Evolutionary conservation across 2,888 invertebrate genomes (phyloP).

Genomic region (Toxonevra muliebris): DNA sequence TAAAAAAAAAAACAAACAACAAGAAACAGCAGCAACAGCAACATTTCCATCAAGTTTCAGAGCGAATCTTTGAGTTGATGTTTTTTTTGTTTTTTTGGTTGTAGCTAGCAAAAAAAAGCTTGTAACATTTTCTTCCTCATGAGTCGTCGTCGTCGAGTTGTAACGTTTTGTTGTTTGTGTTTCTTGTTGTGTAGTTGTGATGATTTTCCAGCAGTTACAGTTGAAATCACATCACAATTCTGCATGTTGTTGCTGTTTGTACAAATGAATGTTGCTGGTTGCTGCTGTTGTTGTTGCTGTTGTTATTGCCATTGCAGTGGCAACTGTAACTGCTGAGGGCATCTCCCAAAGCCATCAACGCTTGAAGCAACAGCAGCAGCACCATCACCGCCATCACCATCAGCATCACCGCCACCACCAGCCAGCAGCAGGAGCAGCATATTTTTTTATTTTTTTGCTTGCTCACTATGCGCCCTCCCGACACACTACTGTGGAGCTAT

Average conservation of each 20-base stretch:
- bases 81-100: background rate
- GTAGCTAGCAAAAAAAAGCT: background rate
- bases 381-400: too few species aligned
- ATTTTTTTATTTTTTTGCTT: constrained; percentile 12
- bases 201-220: constrained; percentile 10
- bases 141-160: background rate
- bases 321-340: constrained; percentile 7
- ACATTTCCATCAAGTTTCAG: constrained; percentile 19
- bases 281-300: constrained; percentile 31
- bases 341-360: constrained; percentile 21
- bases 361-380: background rate
- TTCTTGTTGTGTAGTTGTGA: constrained; percentile 1
- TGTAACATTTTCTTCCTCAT: background rate
- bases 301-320: constrained; percentile 12
- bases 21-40: constrained; percentile 11
- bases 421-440: too few species aligned
- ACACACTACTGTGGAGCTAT: background rate
- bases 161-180: background rate
- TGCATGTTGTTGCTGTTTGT: constrained; percentile 24
- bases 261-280: constrained; percentile 35
- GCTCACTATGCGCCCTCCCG: too few species aligned
- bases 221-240: constrained; percentile 16
- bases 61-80: background rate
- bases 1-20: constrained; percentile 4
- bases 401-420: too few species aligned